Base-by-base conservation (phyloP, 2,888 invertebrate genomes). In the Ophion costatus region DNA sequence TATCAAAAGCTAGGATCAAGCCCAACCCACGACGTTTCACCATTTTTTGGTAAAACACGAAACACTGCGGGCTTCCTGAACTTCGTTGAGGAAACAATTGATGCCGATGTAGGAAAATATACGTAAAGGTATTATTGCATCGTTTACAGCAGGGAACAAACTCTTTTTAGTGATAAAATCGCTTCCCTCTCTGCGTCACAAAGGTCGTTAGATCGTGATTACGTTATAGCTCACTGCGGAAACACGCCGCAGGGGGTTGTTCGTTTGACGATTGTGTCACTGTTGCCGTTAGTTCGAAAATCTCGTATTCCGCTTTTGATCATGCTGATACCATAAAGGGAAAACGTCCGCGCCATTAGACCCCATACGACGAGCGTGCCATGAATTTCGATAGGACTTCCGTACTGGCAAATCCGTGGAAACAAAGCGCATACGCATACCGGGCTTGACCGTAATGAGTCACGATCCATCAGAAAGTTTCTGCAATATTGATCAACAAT, bases 401-500 rank as follows among this genome's bases (percentile, higher is more conserved):
- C 9, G 61, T 73, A 42, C 17, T 51, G 42, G 38, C 57, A 6
- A 61, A 17, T 73, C 24, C 66, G 66, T 17, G 7, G 66, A 38
- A 11, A 38, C 14, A 57, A 29, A 56, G 33, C 70, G 14, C 38
- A 24, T 22, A 14, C 42, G 51, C 17, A 51, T 17, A 51, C 29
- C n/a, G 29, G 57, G n/a, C 29, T 64, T 14, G 63, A 64, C 29
- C 33, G 69, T 59, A 33, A 71, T 42, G 45, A 71, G 66, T 57
- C 20, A 64, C 59, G 20, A 11, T 66, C 66, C 59, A 73, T 77
- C 77, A 66, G 71, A 77, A 73, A 66, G 45, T 77, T 70, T n/a
- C 70, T 70, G 56, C 56, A 64, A 76, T 81, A 69, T 76, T 70
- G 17, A 81, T 51, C 38, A 63, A 56, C 63, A 33, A 63, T 76